phyloP scores from a whole-genome alignment of 2,888 invertebrate species.

The Emmelina monodactyla region DNA sequence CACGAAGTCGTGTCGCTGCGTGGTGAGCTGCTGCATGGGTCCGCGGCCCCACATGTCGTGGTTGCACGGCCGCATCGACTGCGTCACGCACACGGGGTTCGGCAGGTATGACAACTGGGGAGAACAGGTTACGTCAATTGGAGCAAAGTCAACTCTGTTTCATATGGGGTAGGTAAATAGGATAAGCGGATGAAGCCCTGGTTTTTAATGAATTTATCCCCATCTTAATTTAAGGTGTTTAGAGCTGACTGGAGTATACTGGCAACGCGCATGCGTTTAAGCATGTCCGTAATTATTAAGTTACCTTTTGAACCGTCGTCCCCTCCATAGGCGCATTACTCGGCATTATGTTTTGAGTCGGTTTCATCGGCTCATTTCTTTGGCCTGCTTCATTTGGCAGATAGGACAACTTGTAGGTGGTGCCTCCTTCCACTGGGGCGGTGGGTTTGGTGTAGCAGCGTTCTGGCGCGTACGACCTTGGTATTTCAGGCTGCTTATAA shows the following conservation, averaged over 20 bases:
- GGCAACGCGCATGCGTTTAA: no score
- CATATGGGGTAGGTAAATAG: no score
- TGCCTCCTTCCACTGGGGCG: conserved; percentile 65
- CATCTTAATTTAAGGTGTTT: no score
- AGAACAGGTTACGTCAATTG: no score
- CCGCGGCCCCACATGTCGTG: conserved; percentile 71
- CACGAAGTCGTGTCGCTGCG: conserved; percentile 78
- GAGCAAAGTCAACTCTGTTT: no score
- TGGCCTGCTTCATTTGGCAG: conserved; percentile 54
- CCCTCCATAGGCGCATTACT: conserved; percentile 56
- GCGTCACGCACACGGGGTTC: conserved; percentile 63
- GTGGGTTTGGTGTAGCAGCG: conserved; percentile 65
- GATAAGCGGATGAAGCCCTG: no score
- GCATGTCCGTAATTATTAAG: no score
- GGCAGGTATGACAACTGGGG: conserved; percentile 65
- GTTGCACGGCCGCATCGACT: conserved; percentile 69
- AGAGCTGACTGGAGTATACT: no score
- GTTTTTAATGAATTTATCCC: no score
- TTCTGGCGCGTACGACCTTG: conserved; percentile 64
- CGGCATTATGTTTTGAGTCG: conserved; percentile 36
- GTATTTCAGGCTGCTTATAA: conserved; percentile 65
- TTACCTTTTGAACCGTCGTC: conserved; percentile 46
- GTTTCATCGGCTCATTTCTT: conserved; percentile 31
- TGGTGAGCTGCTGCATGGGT: conserved; percentile 77
- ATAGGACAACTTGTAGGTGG: conserved; percentile 73